Conservation (phyloP, 1,140 invertebrate species). For the Nebria ingens region DNA sequence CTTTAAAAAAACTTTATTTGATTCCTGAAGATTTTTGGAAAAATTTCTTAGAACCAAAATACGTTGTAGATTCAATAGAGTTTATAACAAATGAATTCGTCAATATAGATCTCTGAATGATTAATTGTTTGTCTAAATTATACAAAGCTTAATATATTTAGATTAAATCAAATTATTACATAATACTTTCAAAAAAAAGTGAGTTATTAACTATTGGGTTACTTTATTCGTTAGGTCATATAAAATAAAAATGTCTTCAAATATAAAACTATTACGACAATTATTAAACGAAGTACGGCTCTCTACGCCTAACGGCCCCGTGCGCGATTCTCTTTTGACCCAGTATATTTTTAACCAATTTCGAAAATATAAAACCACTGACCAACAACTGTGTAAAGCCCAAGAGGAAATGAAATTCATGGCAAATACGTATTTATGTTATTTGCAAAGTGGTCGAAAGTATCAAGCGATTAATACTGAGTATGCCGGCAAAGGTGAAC, state of each 20-base stretch:
- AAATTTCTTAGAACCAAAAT: constrained; percentile 40
- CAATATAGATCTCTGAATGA: constrained; percentile 10
- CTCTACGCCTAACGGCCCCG: constrained; percentile 37
- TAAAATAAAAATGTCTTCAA: constrained; percentile 34
- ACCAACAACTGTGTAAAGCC: constrained; percentile 68
- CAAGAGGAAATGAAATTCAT: constrained; percentile 58
- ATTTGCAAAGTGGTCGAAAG: constrained; percentile 53
- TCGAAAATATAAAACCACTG: constrained; percentile 61
- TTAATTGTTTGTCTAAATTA: constrained; percentile 16
- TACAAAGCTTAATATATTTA: too few relatives aligned
- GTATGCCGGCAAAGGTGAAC: constrained; percentile 66
- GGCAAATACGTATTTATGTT: constrained; percentile 63
- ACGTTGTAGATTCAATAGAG: constrained; percentile 43
- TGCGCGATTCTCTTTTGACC: constrained; percentile 46
- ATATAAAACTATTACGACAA: constrained; percentile 41
- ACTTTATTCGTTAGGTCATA: too few relatives aligned
- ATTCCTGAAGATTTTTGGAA: constrained; percentile 46
- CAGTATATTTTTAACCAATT: constrained; percentile 62
- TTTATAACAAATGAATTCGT: constrained; percentile 39
- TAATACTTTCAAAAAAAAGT: too few relatives aligned
- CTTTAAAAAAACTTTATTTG: constrained; percentile 35
- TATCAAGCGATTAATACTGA: constrained; percentile 58
- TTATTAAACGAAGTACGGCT: constrained; percentile 49
- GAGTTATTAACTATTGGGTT: too few relatives aligned
- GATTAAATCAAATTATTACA: too few relatives aligned